A percentile compares a stretch with the other conserved stretches of the same genome.
These are phyloP conservation scores for Siphonodentalium dalli DNA, from an alignment of 2,888 invertebrate genomes.

Conservation along the genomic window DNA sequence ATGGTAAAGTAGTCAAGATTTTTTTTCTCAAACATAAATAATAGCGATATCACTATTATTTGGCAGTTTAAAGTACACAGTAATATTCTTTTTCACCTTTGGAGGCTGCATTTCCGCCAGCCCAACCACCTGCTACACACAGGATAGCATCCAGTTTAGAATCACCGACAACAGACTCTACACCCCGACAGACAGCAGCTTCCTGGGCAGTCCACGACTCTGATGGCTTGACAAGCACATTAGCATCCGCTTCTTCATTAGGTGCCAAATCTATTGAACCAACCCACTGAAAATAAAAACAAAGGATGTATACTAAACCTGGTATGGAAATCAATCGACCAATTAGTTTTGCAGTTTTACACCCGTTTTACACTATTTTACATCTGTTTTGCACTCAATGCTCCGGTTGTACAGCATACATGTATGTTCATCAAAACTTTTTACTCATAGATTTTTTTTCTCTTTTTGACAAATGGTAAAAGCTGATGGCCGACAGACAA, in stretches of 20 bases:
- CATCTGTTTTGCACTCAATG: too few species aligned
- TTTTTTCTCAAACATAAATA: neutral
- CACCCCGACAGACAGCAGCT: conserved; percentile 71
- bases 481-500: too few species aligned
- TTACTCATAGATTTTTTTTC: too few species aligned
- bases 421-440: too few species aligned
- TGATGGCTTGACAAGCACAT: conserved; percentile 82
- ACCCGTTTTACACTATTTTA: neutral
- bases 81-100: conserved; percentile 69
- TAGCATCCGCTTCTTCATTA: conserved; percentile 88
- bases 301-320: conserved; percentile 1
- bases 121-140: conserved; percentile 99
- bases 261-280: conserved; percentile 84
- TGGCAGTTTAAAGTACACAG: neutral
- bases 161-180: conserved; percentile 64
- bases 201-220: conserved; percentile 82
- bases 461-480: too few species aligned
- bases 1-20: neutral
- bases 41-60: too few species aligned
- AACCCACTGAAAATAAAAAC: conserved; percentile 73
- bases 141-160: conserved; percentile 92
- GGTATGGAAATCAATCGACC: neutral
- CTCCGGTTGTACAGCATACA: too few species aligned
- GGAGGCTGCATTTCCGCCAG: conserved; percentile 84
- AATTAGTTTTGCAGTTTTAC: neutral